phyloP scores from a whole-genome alignment of 2,888 invertebrate species.

The Acanthopleura granulata region DNA sequence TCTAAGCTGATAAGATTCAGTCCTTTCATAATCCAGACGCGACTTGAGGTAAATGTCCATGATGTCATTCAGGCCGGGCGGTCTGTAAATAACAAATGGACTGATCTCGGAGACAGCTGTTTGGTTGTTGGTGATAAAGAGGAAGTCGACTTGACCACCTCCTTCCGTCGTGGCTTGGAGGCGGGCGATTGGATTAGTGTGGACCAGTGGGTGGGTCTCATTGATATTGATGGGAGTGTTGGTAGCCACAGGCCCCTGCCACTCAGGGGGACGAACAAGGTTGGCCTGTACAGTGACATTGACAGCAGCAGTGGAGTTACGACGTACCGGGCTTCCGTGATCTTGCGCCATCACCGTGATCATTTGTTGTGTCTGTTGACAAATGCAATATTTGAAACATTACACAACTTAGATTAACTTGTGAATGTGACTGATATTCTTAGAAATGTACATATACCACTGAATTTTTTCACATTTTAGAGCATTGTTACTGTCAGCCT shows the following conservation, averaged over 20 bases:
- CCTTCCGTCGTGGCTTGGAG: conserved; percentile 52
- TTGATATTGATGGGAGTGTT: conserved; percentile 82
- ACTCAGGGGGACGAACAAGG: conserved; percentile 47
- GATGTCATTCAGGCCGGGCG: conserved; percentile 36
- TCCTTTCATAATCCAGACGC: conserved; percentile 50
- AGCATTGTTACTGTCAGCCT: too few relatives aligned
- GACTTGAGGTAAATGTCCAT: conserved; percentile 48
- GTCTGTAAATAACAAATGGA: conserved; percentile 25
- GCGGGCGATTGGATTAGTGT: conserved; percentile 37
- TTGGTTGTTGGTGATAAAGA: not conserved
- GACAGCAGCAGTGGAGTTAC: conserved; percentile 94
- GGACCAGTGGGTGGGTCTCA: conserved; percentile 98
- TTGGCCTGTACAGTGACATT: conserved; percentile 92
- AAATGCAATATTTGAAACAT: not conserved
- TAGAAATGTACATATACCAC: too few relatives aligned
- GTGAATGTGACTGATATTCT: too few relatives aligned
- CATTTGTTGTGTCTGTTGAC: conserved; percentile 7
- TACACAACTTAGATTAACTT: too few relatives aligned
- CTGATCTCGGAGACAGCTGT: not conserved
- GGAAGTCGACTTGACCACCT: conserved; percentile 22
- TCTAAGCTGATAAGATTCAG: conserved; percentile 46
- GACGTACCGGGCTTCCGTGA: conserved; percentile 93
- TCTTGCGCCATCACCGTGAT: conserved; percentile 98
- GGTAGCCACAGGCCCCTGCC: conserved; percentile 43
- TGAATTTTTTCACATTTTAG: too few relatives aligned